These are phyloP conservation scores for Drosophila lacertosa DNA, from an alignment of 1,140 invertebrate species.

Conservation along the genomic window DNA sequence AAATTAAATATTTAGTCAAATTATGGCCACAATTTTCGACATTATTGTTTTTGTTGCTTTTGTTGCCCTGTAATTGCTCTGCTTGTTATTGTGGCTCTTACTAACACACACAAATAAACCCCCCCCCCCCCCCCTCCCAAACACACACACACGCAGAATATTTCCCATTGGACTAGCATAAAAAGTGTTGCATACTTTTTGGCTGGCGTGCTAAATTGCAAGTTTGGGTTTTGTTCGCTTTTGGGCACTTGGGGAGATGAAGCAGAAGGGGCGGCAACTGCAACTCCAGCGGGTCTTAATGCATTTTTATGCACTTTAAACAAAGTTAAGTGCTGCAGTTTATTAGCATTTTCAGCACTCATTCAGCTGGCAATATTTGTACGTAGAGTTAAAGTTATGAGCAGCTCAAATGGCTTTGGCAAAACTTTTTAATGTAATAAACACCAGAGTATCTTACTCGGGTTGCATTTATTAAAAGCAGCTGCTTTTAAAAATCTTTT, in stretches of 20 bases:
- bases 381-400: conserved; percentile 2
- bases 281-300: conserved; percentile 6
- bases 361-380: conserved; percentile 18
- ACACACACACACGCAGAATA: conserved; percentile 7
- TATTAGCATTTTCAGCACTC: conserved; percentile 32
- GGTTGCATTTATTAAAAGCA: not conserved
- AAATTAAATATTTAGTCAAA: conserved; percentile 81
- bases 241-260: not conserved
- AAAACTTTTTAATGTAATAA: not conserved
- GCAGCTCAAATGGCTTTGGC: not conserved
- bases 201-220: conserved; percentile 21
- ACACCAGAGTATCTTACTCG: not conserved
- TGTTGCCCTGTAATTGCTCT: conserved; percentile 57
- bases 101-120: conserved; percentile 4
- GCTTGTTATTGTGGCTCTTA: conserved; percentile 46
- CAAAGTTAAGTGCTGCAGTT: conserved; percentile 28
- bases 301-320: conserved; percentile 20
- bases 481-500: not conserved
- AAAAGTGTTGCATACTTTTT: conserved; percentile 63
- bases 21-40: conserved; percentile 76
- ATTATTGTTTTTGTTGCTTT: conserved; percentile 28
- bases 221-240: not conserved
- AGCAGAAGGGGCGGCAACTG: not conserved
- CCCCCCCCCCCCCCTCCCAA: too few species aligned
- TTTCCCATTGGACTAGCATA: conserved; percentile 31